These are phyloP conservation scores for Tuberolachnus salignus DNA, from an alignment of 2,888 invertebrate genomes.

Conservation along the genomic window DNA sequence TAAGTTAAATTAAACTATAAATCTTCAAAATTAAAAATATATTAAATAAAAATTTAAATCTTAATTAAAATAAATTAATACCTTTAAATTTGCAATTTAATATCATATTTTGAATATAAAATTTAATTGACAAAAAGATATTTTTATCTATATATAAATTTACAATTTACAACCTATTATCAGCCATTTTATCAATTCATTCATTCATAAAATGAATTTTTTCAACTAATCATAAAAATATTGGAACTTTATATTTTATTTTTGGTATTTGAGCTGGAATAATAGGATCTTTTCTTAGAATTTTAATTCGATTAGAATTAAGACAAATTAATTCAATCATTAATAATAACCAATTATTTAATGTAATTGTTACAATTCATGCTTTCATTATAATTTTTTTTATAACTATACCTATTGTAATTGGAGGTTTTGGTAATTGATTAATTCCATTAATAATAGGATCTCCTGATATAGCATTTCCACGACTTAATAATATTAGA, in stretches of 20 bases:
- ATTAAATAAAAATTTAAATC: neutral
- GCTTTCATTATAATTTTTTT: conserved; percentile 85
- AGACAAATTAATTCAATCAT: conserved; percentile 64
- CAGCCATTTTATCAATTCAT: conserved; percentile 66
- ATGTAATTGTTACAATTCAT: conserved; percentile 79
- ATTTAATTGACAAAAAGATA: conserved; percentile 62
- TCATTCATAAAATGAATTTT: conserved; percentile 71
- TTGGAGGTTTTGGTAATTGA: conserved; percentile 86
- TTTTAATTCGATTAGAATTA: conserved; percentile 76
- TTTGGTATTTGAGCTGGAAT: conserved; percentile 71
- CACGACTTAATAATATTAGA: conserved; percentile 84
- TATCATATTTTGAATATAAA: conserved; percentile 24
- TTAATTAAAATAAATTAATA: conserved; percentile 14
- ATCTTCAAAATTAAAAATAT: conserved; percentile 21
- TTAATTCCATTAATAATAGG: conserved; percentile 77
- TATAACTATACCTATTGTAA: conserved; percentile 75
- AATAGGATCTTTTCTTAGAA: conserved; percentile 73
- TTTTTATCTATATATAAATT: conserved; percentile 68
- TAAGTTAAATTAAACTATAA: conserved; percentile 15
- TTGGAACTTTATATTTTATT: conserved; percentile 64
- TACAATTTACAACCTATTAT: conserved; percentile 71
- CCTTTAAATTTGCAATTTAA: conserved; percentile 36
- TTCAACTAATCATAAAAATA: conserved; percentile 78
- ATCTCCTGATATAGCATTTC: conserved; percentile 81
- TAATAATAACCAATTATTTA: conserved; percentile 76